Percentiles rank a stretch among this genome's conserved stretches.
Evolutionary conservation across 2,888 invertebrate species (phyloP).

Genomic region (Drosophila atripex): DNA sequence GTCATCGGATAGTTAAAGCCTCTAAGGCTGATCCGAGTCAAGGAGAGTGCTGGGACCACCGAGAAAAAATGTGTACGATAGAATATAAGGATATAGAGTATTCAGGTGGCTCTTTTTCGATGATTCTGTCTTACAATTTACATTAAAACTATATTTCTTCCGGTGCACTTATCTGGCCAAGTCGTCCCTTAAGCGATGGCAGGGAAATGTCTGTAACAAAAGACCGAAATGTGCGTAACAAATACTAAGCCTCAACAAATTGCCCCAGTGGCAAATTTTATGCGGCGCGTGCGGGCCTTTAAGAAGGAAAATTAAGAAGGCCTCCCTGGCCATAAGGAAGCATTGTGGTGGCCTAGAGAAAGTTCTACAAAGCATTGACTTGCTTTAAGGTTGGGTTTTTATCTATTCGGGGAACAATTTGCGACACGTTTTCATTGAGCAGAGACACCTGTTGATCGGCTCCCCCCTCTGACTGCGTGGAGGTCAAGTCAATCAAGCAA

Average conservation of each 20-base stretch:
- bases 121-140: too few relatives aligned
- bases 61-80: background rate
- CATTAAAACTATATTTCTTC: background rate
- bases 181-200: conserved; percentile 33
- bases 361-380: conserved; percentile 19
- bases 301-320: conserved; percentile 1
- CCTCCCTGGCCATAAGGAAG: background rate
- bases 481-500: conserved; percentile 70
- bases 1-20: conserved; percentile 36
- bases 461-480: conserved; percentile 16
- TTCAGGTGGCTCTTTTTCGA: background rate
- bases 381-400: conserved; percentile 13
- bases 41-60: background rate
- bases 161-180: conserved; percentile 19
- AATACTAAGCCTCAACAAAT: conserved; percentile 53
- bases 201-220: conserved; percentile 40
- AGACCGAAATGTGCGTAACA: conserved; percentile 60
- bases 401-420: conserved; percentile 19
- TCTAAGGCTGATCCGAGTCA: conserved; percentile 3
- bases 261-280: conserved; percentile 62
- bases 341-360: conserved; percentile 7
- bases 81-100: background rate
- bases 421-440: conserved; percentile 35
- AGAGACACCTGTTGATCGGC: conserved; percentile 55
- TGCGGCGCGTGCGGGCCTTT: conserved; percentile 59